Base-by-base conservation (phyloP, 2,113 vertebrate genomes). In the Corydoras maculifer region DNA sequence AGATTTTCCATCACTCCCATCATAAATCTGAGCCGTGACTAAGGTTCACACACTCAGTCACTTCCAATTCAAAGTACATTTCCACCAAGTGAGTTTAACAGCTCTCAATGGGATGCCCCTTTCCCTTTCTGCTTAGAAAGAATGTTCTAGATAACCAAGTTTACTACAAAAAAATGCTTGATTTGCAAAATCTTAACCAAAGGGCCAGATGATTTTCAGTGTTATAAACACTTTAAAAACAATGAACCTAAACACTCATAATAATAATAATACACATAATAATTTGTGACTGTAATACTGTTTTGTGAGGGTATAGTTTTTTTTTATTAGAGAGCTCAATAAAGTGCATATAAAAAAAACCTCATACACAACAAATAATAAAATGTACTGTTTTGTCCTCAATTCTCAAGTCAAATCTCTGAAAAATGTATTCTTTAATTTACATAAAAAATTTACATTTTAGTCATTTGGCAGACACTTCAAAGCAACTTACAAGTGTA, bases 1-100 rank as follows among this genome's bases (percentile, higher is more conserved):
- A 69, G 73, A 72, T 71, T 78, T 70, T 75, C 65, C 62, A 35
- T 65, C 73, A 68, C 73, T 68, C 74, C 73, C 51, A 30, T 78
- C 69, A 65, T 78, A 78, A 78, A 78, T 75, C 69, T 68, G 73
- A 68, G 50, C 62, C 30, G 13, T 11, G 51, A 61, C 62, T 73
- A 68, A 51, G 60, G 30, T 69, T 72, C 69, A 64, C 61, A 75
- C 64, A 70, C 53, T 55, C 70, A 32, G 29, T 65, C 54, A 53
- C 69, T 58, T 65, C 57, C 65, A 68, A 58, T 71, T 58, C 35
- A 68, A 62, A 61, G 48, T 48, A 68, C 61, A 58, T 73, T 73
- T 67, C 74, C 63, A 70, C 61, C 25, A 9, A 61, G 55, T 11
- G 35, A 63, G 54, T 62, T 49, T 9, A 73, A 76, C 73, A 70